phyloP scores from a whole-genome alignment of 2,113 vertebrate genomes.

The Eulemur macaco region DNA sequence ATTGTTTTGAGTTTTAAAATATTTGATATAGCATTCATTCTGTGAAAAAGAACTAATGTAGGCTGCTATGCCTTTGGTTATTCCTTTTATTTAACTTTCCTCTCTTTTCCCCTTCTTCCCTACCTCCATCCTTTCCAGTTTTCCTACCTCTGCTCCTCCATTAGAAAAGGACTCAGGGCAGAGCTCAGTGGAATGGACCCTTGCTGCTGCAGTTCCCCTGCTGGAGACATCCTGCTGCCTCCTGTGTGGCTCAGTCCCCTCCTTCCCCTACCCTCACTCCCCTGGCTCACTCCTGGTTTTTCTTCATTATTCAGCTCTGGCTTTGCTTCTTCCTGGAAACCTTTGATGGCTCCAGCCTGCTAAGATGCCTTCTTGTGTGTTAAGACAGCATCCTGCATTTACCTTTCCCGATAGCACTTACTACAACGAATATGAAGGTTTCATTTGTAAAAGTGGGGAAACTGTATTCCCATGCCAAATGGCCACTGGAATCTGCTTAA shows the following conservation, averaged over 20 bases:
- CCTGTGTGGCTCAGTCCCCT: not conserved
- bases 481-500: not conserved
- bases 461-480: not conserved
- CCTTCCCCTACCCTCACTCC: fast-evolving
- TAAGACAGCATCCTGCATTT: not conserved
- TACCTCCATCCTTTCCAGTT: not conserved
- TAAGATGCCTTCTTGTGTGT: not conserved
- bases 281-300: not conserved
- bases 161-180: not conserved
- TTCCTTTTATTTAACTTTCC: not conserved
- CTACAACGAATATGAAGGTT: not conserved
- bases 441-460: not conserved
- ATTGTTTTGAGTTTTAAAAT: not conserved
- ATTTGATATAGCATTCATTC: not conserved
- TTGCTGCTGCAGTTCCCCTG: not conserved
- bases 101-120: not conserved
- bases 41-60: not conserved
- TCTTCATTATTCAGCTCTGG: not conserved
- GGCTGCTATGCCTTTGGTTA: not conserved
- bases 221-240: not conserved
- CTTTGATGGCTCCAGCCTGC: not conserved
- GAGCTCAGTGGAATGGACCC: too few relatives aligned
- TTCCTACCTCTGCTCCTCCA: not conserved
- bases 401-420: not conserved
- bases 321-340: not conserved